These are phyloP conservation scores for Atrina japonica DNA, from an alignment of 2,888 invertebrate genomes.

Conservation along the genomic window DNA sequence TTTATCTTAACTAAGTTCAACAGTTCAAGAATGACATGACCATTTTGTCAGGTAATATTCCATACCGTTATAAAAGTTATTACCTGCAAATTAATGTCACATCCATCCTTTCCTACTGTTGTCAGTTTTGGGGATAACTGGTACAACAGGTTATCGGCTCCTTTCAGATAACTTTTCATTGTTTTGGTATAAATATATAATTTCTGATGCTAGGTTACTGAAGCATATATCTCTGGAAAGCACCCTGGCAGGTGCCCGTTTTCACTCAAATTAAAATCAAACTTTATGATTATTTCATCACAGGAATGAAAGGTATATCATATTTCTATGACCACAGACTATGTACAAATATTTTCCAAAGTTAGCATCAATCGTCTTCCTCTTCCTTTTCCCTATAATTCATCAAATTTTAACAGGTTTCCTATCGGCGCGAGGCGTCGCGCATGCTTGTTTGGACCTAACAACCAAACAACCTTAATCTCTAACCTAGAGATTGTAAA, in stretches of 20 bases:
- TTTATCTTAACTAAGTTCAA: too few relatives aligned
- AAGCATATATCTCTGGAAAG: too few relatives aligned
- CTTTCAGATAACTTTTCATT: constrained; percentile 78
- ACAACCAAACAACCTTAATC: constrained; percentile 72
- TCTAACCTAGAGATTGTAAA: constrained; percentile 66
- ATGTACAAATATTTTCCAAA: too few relatives aligned
- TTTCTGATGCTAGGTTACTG: too few relatives aligned
- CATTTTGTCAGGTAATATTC: too few relatives aligned
- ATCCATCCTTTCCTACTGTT: constrained; percentile 80
- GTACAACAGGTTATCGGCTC: constrained; percentile 71
- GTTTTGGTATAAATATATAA: constrained; percentile 25
- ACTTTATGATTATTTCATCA: too few relatives aligned
- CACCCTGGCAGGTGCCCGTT: too few relatives aligned
- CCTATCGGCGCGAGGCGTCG: constrained; percentile 27
- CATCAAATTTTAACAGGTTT: constrained; percentile 10
- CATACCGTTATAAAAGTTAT: background rate
- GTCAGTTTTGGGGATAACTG: constrained; percentile 79
- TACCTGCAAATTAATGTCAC: constrained; percentile 80
- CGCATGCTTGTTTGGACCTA: constrained; percentile 53
- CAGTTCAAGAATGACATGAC: too few relatives aligned
- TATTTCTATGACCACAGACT: too few relatives aligned
- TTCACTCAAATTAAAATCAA: too few relatives aligned
- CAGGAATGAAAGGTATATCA: too few relatives aligned
- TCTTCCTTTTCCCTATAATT: background rate
- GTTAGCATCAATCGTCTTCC: too few relatives aligned